Evolutionary conservation across 2,113 vertebrate species (phyloP).

Genomic region (Xenopus tropicalis): UCB_Xtro_10.0 CM004445.2:27424001-27424500

Average conservation of each 20-base stretch:
- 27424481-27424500: slow-evolving; percentile 27
- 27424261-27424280: slow-evolving; percentile 62
- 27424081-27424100: slow-evolving; percentile 17
- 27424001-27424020: slow-evolving; percentile 62
- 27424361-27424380: slow-evolving; percentile 60
- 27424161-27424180: slow-evolving; percentile 7
- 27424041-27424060: background rate
- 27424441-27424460: slow-evolving; percentile 23
- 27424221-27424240: slow-evolving; percentile 50
- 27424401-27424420: background rate
- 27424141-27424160: slow-evolving; percentile 1
- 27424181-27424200: slow-evolving; percentile 17
- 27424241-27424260: slow-evolving; percentile 45
- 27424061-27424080: slow-evolving; percentile 23
- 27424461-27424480: background rate
- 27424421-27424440: slow-evolving; percentile 60
- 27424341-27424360: slow-evolving; percentile 58
- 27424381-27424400: slow-evolving; percentile 57
- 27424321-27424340: slow-evolving; percentile 73
- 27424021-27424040: background rate
- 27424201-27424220: slow-evolving; percentile 22
- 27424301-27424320: slow-evolving; percentile 79
- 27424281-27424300: slow-evolving; percentile 69
- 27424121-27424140: slow-evolving; percentile 17
- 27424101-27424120: slow-evolving; percentile 18